Evolutionary conservation across 2,113 vertebrate genomes (phyloP).

Genomic region (Phodopus roborovskii): DNA sequence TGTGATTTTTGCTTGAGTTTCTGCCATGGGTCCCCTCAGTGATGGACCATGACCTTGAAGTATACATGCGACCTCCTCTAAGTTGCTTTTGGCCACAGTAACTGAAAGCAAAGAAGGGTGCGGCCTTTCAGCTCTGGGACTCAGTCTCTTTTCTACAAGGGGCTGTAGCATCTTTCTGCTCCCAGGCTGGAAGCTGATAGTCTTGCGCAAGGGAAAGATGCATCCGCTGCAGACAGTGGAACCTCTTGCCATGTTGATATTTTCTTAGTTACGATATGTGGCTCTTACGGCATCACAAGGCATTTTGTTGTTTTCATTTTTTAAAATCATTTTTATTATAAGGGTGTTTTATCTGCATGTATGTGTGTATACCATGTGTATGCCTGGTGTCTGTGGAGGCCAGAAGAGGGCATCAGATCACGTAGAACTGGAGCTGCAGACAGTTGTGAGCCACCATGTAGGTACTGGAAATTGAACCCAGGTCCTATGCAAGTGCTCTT

Average conservation of each 20-base stretch:
- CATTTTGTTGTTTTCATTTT: not conserved
- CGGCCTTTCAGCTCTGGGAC: not conserved
- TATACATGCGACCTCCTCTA: not conserved
- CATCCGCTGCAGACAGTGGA: not conserved
- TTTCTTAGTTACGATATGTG: not conserved
- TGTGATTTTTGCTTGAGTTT: not conserved
- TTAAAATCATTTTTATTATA: not conserved
- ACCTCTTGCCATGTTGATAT: fast-evolving
- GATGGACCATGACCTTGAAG: not conserved
- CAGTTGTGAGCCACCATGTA: not conserved
- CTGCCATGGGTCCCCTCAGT: not conserved
- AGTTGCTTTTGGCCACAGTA: not conserved
- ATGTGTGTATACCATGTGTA: not conserved
- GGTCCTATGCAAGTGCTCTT: not conserved
- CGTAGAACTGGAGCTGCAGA: not conserved
- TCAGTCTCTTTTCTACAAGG: not conserved
- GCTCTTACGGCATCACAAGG: not conserved
- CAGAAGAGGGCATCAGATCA: not conserved
- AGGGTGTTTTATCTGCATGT: not conserved
- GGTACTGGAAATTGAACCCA: not conserved
- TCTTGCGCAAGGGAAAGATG: fast-evolving
- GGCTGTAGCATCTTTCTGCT: fast-evolving
- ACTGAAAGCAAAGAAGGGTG: not conserved
- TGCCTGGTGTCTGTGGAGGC: not conserved
- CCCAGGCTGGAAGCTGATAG: not conserved